Evolutionary conservation across 1,140 invertebrate species (phyloP).

Genomic region (Pinna nobilis): DNA sequence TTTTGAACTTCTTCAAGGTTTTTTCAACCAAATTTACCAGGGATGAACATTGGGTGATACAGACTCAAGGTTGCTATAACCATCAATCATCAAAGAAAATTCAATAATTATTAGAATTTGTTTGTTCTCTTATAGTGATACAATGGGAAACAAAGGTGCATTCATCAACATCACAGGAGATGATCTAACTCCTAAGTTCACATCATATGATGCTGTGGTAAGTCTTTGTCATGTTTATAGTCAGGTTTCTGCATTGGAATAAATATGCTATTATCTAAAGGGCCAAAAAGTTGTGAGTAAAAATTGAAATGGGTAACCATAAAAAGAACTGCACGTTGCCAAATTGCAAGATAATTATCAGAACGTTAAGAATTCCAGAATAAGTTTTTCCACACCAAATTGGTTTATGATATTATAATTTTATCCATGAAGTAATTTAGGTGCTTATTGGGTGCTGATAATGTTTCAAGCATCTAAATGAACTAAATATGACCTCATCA

Average conservation of each 20-base stretch:
- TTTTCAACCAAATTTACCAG: no score
- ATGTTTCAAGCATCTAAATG: no score
- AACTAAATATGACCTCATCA: no score
- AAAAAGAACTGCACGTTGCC: background rate
- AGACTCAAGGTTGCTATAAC: no score
- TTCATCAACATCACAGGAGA: constrained; percentile 94
- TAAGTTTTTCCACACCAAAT: no score
- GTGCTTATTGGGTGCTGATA: no score
- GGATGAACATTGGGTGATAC: no score
- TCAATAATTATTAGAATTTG: background rate
- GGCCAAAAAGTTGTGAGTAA: background rate
- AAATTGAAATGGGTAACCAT: background rate
- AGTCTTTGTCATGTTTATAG: constrained; percentile 72
- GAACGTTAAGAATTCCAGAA: no score
- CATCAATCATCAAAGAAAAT: no score
- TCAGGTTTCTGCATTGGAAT: background rate
- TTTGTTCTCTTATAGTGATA: constrained; percentile 86
- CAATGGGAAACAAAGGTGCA: constrained; percentile 98
- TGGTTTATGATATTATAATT: no score
- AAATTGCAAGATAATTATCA: constrained; percentile 22
- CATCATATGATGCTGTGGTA: constrained; percentile 94
- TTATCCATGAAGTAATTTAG: no score
- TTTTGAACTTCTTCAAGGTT: no score
- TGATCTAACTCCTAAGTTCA: constrained; percentile 92
- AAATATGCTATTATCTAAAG: background rate